Conservation (phyloP, 2,888 invertebrate genomes). For the Xestoiulus laeticollis region DNA sequence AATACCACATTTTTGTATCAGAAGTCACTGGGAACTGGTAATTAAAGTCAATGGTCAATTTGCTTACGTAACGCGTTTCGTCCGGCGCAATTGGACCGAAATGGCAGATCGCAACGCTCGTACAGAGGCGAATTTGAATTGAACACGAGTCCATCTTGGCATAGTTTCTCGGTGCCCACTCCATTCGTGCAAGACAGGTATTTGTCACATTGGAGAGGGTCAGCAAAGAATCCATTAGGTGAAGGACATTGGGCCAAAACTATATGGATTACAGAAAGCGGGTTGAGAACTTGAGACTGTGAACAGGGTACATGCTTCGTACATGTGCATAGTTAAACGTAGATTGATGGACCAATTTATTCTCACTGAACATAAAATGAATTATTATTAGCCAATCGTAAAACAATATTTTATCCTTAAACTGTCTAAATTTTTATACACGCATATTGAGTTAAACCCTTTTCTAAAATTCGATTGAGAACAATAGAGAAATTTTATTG, state of each 20-base stretch:
- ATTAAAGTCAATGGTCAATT: not conserved
- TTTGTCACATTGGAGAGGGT: slow-evolving; percentile 59
- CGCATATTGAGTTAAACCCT: too few species aligned
- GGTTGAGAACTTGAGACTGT: not conserved
- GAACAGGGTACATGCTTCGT: not conserved
- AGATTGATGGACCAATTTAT: too few species aligned
- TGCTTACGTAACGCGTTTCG: slow-evolving; percentile 57
- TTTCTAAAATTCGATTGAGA: too few species aligned
- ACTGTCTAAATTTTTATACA: too few species aligned
- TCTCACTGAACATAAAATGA: too few species aligned
- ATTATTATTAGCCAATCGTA: too few species aligned
- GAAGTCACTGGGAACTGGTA: not conserved
- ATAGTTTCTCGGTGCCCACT: slow-evolving; percentile 56
- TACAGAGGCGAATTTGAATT: slow-evolving; percentile 67
- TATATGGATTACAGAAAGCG: not conserved
- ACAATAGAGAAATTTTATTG: too few species aligned
- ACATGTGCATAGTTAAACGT: not conserved
- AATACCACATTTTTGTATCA: not conserved
- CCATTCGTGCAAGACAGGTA: slow-evolving; percentile 59
- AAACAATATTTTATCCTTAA: too few species aligned
- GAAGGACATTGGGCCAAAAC: slow-evolving; percentile 41
- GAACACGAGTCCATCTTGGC: slow-evolving; percentile 59
- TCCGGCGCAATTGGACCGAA: slow-evolving; percentile 56
- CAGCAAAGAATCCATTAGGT: slow-evolving; percentile 57
- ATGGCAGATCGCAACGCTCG: slow-evolving; percentile 58